Evolutionary conservation across 2,113 vertebrate genomes (phyloP).

Genomic region (Hippocampus guttulatus): DNA sequence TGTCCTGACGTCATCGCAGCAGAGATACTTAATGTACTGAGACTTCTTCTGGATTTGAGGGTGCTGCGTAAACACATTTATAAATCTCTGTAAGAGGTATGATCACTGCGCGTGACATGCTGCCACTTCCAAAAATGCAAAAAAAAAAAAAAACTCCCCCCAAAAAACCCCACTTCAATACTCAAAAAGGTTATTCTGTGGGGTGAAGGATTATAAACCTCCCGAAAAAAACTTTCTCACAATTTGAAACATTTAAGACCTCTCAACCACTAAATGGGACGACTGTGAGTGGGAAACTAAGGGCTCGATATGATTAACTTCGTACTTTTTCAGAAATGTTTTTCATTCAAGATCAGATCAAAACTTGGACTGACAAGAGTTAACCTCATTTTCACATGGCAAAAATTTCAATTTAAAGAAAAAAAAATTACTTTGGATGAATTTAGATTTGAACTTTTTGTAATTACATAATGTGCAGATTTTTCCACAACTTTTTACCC

Average conservation of each 20-base stretch:
- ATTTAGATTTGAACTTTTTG: neutral
- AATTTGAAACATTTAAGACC: too few species aligned
- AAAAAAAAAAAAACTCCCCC: neutral
- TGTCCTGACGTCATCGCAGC: slow-evolving; percentile 91
- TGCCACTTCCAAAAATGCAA: neutral
- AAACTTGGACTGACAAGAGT: neutral
- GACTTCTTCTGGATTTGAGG: slow-evolving; percentile 99
- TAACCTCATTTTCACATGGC: neutral
- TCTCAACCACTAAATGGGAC: too few species aligned
- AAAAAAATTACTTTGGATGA: neutral
- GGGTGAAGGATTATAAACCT: too few species aligned
- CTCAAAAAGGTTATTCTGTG: too few species aligned
- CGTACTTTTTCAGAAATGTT: too few species aligned
- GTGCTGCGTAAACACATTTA: slow-evolving; percentile 70
- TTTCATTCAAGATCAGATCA: too few species aligned
- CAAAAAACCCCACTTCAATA: too few species aligned
- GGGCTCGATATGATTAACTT: too few species aligned
- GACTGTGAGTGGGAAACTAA: too few species aligned
- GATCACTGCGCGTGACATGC: neutral
- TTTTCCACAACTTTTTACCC: neutral
- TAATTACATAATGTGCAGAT: neutral
- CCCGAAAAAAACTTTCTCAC: too few species aligned
- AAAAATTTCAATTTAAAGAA: too few species aligned
- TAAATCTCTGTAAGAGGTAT: neutral
- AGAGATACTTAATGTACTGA: slow-evolving; percentile 98